Conservation (phyloP, 1,140 invertebrate genomes). For the Drosophila funebris region DNA sequence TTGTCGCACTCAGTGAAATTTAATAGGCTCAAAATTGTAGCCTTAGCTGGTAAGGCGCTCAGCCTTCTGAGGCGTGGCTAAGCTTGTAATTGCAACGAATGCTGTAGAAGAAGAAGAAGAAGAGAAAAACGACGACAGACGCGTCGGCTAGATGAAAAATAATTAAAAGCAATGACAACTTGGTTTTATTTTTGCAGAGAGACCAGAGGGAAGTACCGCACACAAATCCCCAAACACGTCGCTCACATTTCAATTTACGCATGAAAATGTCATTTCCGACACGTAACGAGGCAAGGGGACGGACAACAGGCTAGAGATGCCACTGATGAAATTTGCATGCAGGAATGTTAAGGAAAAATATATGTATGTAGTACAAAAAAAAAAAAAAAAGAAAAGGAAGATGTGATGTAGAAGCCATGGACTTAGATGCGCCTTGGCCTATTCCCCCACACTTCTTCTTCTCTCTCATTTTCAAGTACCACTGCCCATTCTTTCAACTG, state of each 20-base stretch:
- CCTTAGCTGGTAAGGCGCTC: conserved; percentile 1
- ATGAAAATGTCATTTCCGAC: conserved; percentile 83
- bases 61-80: conserved; percentile 25
- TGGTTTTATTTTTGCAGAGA: conserved; percentile 52
- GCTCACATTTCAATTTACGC: conserved; percentile 83
- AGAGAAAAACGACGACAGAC: not conserved
- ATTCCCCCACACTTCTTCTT: conserved; percentile 34
- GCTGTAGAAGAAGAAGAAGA: not conserved
- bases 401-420: conserved; percentile 25
- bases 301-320: not conserved
- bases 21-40: conserved; percentile 16
- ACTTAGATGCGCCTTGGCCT: conserved; percentile 40
- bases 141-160: conserved; percentile 65
- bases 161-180: conserved; percentile 79
- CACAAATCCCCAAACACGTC: conserved; percentile 79
- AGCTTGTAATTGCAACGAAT: conserved; percentile 38
- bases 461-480: not conserved
- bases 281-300: conserved; percentile 22
- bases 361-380: conserved; percentile 13
- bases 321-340: conserved; percentile 74
- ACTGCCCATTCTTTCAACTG: conserved; percentile 3
- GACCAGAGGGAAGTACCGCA: not conserved
- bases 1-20: conserved; percentile 21
- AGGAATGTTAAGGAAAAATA: conserved; percentile 53
- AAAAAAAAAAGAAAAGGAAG: conserved; percentile 6